These are phyloP conservation scores for Drosophila nasuta DNA, from an alignment of 1,140 invertebrate species.

Conservation along the genomic window DNA sequence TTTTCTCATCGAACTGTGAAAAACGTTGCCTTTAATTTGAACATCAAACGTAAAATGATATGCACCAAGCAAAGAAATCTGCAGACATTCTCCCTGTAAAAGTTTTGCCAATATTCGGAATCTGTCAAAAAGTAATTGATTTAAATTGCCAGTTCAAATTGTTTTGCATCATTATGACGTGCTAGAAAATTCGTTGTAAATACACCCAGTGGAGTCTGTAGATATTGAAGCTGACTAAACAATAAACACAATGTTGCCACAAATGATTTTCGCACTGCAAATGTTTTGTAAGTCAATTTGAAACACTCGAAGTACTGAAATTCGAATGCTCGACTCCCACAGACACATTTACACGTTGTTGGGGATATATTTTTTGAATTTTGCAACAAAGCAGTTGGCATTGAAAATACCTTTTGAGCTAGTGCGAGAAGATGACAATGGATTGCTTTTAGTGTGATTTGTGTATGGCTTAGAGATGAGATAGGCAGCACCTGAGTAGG, in stretches of 20 bases:
- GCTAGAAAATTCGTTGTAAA: background rate
- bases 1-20: background rate
- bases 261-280: background rate
- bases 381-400: slow-evolving; percentile 4
- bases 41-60: background rate
- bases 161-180: background rate
- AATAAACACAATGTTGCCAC: slow-evolving; percentile 9
- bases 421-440: background rate
- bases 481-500: background rate
- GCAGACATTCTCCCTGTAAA: background rate
- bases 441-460: background rate
- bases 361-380: background rate
- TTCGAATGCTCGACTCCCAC: background rate
- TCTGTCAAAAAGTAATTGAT: slow-evolving; percentile 1
- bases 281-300: slow-evolving; percentile 8
- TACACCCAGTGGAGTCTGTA: background rate
- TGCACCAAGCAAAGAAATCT: no score
- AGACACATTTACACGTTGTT: background rate
- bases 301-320: background rate
- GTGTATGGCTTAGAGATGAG: background rate
- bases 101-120: background rate
- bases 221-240: background rate
- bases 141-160: background rate
- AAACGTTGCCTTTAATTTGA: background rate
- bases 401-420: slow-evolving; percentile 6